Base-by-base conservation (phyloP, 2,797 vertebrate genomes). In the Gallinago stenura region DNA sequence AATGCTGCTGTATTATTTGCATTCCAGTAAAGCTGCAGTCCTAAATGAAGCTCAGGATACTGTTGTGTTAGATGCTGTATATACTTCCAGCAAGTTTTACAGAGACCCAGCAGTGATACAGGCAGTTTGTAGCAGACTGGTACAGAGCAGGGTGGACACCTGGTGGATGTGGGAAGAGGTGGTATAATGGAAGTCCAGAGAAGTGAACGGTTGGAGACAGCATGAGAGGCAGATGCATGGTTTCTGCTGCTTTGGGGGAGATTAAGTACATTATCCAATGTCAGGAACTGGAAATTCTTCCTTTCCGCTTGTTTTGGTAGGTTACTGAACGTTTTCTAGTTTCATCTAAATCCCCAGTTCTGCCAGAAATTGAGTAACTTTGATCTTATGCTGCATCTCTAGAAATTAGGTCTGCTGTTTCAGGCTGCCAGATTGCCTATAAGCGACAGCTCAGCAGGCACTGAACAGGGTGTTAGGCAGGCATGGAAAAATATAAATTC, bases 371-470 rank as follows among this genome's bases (percentile, higher is more conserved):
- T 84, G 61, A 39, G 25, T 56, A 37, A 37, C 37, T 37, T 37
- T 37, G 37, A 37, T 37, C 37, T 69, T 69, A 17, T 1, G 3
- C 56, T 14, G 14, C 0, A 7, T 50, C 56, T 90, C n/a, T 82
- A 69, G 66, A 90, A 95, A 91, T 89, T 35, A 86, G 62, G 58
- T 87, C 70, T 93, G 31, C 73, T 72, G 13, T 61, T 69, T 53
- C 25, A 70, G 83, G 13, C 56, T 84, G 73, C 50, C 78, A 88
- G 93, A 90, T 87, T 95, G 82, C 22, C 48, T 90, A 4, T 39
- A 75, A 81, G 54, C 79, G 56, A 87, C 71, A 95, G 10, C 53
- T 50, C 72, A 92, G 76, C 56, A 93, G 82, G 33, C 75, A 71
- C 31, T 79, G 84, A 86, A 75, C 5, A 10, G 77, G 43, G 73